Base-by-base conservation (phyloP, 1,140 invertebrate species). In the Scylla paramamosain region DNA sequence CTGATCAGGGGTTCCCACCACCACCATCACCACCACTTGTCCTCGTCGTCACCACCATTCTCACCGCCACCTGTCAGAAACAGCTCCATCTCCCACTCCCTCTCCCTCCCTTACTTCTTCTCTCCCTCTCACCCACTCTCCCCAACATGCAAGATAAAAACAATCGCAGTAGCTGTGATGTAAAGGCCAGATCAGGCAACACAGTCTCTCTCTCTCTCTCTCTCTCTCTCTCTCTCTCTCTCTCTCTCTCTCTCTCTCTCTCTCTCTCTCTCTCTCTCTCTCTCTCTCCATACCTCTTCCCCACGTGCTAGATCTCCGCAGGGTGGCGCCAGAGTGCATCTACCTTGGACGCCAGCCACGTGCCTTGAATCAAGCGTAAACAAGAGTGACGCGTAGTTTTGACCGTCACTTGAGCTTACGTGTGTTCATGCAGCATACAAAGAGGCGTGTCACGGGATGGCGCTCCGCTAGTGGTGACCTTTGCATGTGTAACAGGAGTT, bases 121-220 rank as follows among this genome's bases (percentile, higher is more conserved):
- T 45, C 52, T 48, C 52, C 82, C 52, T 12, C 52, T 29, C 91
- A 59, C 91, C 16, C 20, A 32, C 8, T 3, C 4, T 45, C 87
- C 0, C 32, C 20, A 88, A 3, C 10, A 12, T 59, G 12, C 52
- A 12, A 59, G 52, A 45, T 39, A 32, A 39, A 45, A 29, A 87
- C 39, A 28, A 25, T n/a, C 32, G 46, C 46, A 48, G 52, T 59
- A 59, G 52, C 16, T 59, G 46, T 4, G 52, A 59, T 59, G 52
- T 59, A 59, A 59, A 59, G 10, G 52, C 52, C 52, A 59, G 52
- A 20, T 20, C 52, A 12, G 52, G 16, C 52, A 59, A 59, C 52
- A 59, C 93, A 82, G 87, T 94, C 93, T 94, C 93, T 89, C 84
- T 94, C 93, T 94, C 93, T 94, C 93, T 94, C 93, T 94, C 87